Evolutionary conservation across 1,140 invertebrate genomes (phyloP), one percentile per base, ranked within the genome.

Genomic region (Saccostrea echinata): DNA sequence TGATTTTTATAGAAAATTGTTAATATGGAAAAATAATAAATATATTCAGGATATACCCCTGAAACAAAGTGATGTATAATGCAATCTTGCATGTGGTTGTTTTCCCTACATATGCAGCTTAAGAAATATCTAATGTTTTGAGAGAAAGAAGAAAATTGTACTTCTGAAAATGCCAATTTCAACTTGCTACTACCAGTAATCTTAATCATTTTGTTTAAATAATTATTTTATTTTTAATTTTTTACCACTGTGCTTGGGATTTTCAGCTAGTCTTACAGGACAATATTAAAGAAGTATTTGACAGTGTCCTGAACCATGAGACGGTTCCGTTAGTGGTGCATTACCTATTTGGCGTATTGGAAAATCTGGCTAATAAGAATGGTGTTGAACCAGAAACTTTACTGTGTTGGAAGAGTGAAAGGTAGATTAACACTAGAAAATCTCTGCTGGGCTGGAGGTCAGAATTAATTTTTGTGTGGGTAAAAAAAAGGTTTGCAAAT

Each of bases 381-480:
- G 43, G 71, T 85, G 88, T 89, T 8, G 88, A 89, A 52, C 52
- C 51, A 64, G 88, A 89, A 16, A 57, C 81, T 81, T 33, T 89
- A 61, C 83, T 81, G 21, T 30, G 27, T 33, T 89, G 88, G 88
- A 89, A 89, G 52, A 86, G 85, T 84, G 88, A 89, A 81, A 84
- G 85, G 88, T 89, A 83, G 81, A 76, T 12, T 30, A 33, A 76
- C 68, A 76, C 68, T 76, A 76, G 68, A 76, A 2, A 76, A 30
- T 76, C 68, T 76, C 68, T 30, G 68, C 11, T 12, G 27, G 27
- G 27, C 43, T 43, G 27, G 24, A 30, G 68, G 30, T 76, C 68
- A 16, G 11, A 76, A 76, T 27, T 33, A 76, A 76, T 30, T 76
- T 76, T 76, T 76, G 68, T 76, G 68, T 76, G 68, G 68, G 27